phyloP scores from a whole-genome alignment of 2,888 invertebrate species.

The Hesperia comma region DNA sequence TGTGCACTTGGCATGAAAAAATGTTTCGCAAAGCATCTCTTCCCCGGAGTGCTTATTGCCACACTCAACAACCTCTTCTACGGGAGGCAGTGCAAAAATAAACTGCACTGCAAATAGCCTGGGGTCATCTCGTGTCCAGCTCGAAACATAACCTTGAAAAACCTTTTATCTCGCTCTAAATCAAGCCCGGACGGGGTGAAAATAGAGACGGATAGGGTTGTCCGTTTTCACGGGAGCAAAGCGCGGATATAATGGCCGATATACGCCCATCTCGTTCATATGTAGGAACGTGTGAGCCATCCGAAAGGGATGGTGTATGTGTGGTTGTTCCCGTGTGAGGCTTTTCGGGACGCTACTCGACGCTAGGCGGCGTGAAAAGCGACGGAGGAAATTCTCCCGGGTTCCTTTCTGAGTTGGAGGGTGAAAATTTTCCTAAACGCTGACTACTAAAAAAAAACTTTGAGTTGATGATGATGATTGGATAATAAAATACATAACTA shows the following conservation, averaged over 20 bases:
- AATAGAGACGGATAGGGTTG: constrained; percentile 78
- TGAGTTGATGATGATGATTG: too few relatives aligned
- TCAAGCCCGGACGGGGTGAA: constrained; percentile 56
- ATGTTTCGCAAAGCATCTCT: constrained; percentile 1
- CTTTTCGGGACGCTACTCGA: constrained; percentile 70
- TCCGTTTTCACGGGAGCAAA: constrained; percentile 76
- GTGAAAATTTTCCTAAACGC: too few relatives aligned
- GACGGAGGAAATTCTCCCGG: constrained; percentile 13
- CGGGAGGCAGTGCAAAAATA: constrained; percentile 66
- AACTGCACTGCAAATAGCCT: constrained; percentile 43
- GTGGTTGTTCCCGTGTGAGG: constrained; percentile 52
- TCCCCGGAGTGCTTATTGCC: constrained; percentile 25
- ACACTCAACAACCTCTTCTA: constrained; percentile 61
- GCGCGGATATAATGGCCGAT: constrained; percentile 65
- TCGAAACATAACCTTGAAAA: constrained; percentile 56
- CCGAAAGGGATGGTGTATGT: constrained; percentile 72
- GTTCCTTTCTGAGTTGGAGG: constrained; percentile 16
- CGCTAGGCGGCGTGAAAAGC: constrained; percentile 73
- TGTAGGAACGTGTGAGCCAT: constrained; percentile 72
- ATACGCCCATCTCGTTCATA: constrained; percentile 76
- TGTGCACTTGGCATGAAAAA: neutral
- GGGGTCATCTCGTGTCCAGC: constrained; percentile 74
- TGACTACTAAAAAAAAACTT: too few relatives aligned
- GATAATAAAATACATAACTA: too few relatives aligned
- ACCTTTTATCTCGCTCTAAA: constrained; percentile 65